Evolutionary conservation across 2,113 vertebrate genomes (phyloP), one percentile per base, ranked within the genome.

Genomic region (Eulemur macaco): DNA sequence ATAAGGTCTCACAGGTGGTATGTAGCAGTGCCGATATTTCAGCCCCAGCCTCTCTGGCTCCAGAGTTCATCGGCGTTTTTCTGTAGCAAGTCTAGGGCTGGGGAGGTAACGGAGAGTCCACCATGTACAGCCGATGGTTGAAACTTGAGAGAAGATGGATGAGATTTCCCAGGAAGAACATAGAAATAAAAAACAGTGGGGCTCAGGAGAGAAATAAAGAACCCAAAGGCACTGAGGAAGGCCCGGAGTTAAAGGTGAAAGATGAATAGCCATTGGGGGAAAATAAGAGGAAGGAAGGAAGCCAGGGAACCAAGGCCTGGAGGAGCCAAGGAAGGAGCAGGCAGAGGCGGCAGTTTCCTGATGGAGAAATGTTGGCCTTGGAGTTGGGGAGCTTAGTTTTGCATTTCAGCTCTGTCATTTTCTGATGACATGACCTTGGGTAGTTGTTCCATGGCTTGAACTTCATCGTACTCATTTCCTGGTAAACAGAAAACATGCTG

Each of bases 401-500:
- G 1, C 42, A 58, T 42, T 60, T 91, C 63, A 80, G 69, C 34
- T 77, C n/a, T 92, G 50, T 94, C 47, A 17, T 80, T 93, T 94
- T 93, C 84, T 82, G 29, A 52, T 68, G 74, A 80, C 60, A 42
- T 95, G 69, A 89, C 60, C 50, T 96, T 89, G 68, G 37, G 23
- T 60, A 13, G 50, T 69, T 94, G 29, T 94, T 78, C 42, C 10
- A 34, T 29, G 63, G 58, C 29, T 58, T 94, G 90, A 60, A 64
- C 66, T 94, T 97, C 31, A 84, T 81, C 64, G 18, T 9, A 73
- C 11, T 73, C 39, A 34, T 94, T 91, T 96, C 78, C 78, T 63
- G 50, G 8, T 84, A 78, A 52, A 66, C 66, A 60, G 58, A 91
- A 89, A 77, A 47, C 9, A 74, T 3, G 13, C 15, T 58, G 10